Base-by-base conservation (phyloP, 2,797 vertebrate genomes). In the Enteromius trimaculatus region DNA sequence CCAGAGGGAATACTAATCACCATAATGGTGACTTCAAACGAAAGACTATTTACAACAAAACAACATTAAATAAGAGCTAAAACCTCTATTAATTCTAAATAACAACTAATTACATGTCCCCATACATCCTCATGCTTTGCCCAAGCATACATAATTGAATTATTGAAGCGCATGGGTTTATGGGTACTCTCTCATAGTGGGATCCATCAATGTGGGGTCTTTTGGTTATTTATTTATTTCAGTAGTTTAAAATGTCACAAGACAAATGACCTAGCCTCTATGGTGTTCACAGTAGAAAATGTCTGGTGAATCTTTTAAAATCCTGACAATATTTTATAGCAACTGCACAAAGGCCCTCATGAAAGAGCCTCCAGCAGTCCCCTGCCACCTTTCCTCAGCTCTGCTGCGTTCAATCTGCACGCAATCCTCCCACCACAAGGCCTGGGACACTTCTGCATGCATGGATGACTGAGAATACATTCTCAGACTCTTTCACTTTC, bases 391-490 rank as follows among this genome's bases (percentile, higher is more conserved):
- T 71, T 80, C 65, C 79, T 84, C 55, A 71, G 29, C 31, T 74
- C 79, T 39, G 37, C 58, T 44, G 26, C 55, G 1, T 37, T 37
- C 8, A 88, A 87, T 82, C 89, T 84, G 89, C 89, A 91, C 87
- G 78, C 88, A 44, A 90, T 88, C 84, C 89, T 86, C 89, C 86
- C 81, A 83, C 88, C 88, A 89, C 91, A 71, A 58, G 42, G 84
- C 89, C 62, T 58, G 8, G 78, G 62, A 86, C 80, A 87, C 80
- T 77, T 77, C 80, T 75, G 76, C 62, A 85, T 62, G 60, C 44
- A 66, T 26, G 62, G 74, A 79, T 8, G 58, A 79, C 39, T 70
- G 44, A 81, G 29, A 34, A 65, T 34, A 65, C 62, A 64, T 64
- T 58, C 3, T n/a, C 81, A 49, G 65, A 72, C 51, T 66, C 44